Percentiles rank a stretch among this genome's conserved stretches.
These are phyloP conservation scores for Anhinga anhinga DNA, from an alignment of 2,113 vertebrate genomes.

Conservation along the genomic window DNA sequence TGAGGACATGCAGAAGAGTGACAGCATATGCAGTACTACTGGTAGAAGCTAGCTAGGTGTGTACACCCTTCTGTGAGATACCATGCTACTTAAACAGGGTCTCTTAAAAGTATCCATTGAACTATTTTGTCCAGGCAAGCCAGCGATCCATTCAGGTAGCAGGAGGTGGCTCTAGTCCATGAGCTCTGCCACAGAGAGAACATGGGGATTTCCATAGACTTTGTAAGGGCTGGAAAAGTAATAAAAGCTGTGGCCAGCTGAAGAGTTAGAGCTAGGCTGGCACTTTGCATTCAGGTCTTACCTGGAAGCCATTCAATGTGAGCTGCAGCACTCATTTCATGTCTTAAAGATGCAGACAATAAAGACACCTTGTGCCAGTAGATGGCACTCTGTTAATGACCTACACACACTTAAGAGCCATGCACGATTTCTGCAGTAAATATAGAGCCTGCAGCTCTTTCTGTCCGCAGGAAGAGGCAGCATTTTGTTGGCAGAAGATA, in stretches of 20 bases:
- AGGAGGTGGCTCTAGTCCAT: background rate
- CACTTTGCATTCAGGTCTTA: background rate
- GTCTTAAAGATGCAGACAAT: background rate
- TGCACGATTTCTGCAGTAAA: background rate
- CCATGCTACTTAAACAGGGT: fast-evolving
- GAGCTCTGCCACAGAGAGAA: background rate
- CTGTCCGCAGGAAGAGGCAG: background rate
- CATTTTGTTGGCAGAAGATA: background rate
- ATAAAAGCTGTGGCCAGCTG: background rate
- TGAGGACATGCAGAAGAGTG: background rate
- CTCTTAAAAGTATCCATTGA: background rate
- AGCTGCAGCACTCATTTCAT: background rate
- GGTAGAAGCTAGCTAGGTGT: background rate
- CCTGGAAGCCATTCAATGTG: background rate
- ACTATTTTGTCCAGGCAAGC: background rate
- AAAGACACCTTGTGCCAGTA: background rate
- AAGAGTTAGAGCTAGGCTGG: background rate
- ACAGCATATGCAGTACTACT: background rate
- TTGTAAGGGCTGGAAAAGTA: background rate
- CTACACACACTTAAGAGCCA: background rate
- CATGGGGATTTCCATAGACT: background rate
- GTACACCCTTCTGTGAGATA: background rate
- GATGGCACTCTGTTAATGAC: slow-evolving; percentile 18
- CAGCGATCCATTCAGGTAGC: background rate
- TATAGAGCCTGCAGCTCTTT: background rate